These are phyloP conservation scores for Saturnia japonica DNA, from an alignment of 2,888 invertebrate genomes.

Conservation along the genomic window DNA sequence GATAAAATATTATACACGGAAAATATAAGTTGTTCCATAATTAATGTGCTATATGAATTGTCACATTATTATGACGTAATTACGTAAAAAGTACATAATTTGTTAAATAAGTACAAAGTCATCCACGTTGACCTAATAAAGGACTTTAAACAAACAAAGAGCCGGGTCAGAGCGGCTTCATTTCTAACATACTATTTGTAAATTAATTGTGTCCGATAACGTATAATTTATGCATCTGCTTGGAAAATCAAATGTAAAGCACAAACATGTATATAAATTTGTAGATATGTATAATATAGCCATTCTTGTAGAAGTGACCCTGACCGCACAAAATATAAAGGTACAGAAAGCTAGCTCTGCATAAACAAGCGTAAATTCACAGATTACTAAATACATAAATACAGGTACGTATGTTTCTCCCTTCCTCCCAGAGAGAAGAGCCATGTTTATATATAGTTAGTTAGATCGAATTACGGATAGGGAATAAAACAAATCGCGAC, in stretches of 20 bases:
- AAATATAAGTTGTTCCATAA: too few relatives aligned
- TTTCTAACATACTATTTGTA: neutral
- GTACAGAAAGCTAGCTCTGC: too few relatives aligned
- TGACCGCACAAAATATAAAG: neutral
- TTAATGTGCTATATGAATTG: too few relatives aligned
- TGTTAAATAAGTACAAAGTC: neutral
- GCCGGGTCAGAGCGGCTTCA: neutral
- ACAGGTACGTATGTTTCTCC: too few relatives aligned
- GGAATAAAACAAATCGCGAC: too few relatives aligned
- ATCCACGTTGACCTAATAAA: neutral
- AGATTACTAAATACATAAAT: too few relatives aligned
- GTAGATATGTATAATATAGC: neutral
- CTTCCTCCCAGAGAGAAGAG: too few relatives aligned
- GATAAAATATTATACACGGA: too few relatives aligned
- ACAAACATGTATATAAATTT: neutral
- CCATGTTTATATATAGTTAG: too few relatives aligned
- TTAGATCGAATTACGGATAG: too few relatives aligned
- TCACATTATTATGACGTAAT: too few relatives aligned
- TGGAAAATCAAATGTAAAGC: slow-evolving; percentile 4
- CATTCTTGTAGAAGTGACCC: neutral
- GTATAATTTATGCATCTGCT: slow-evolving; percentile 8
- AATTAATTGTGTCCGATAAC: neutral
- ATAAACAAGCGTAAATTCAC: too few relatives aligned
- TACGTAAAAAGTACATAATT: neutral
- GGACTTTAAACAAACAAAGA: slow-evolving; percentile 2